Percentiles rank a stretch among this genome's conserved stretches.
Conservation (phyloP, 2,113 vertebrate genomes). For the Ranitomeya variabilis region DNA sequence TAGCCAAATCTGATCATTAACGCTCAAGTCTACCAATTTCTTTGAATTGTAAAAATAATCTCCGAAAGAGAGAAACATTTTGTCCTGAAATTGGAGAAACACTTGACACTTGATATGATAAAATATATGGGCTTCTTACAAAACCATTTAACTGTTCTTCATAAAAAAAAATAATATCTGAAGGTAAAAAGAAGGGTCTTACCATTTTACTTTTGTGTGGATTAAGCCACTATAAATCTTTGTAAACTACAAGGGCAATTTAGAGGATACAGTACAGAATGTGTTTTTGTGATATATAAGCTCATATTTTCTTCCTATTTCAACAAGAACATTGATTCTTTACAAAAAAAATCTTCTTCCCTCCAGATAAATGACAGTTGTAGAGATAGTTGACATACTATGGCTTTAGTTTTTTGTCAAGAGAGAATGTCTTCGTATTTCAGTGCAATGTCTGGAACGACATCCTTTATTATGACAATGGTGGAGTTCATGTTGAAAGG, state of each 20-base stretch:
- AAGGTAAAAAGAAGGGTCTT: not conserved
- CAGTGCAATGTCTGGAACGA: not conserved
- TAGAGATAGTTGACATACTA: slow-evolving; percentile 5
- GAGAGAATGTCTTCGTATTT: slow-evolving; percentile 19
- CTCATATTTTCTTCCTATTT: slow-evolving; percentile 26
- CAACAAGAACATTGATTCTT: slow-evolving; percentile 14
- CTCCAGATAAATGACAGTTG: slow-evolving; percentile 4
- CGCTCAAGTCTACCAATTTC: not conserved
- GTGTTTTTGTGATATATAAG: slow-evolving; percentile 3
- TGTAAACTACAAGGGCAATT: slow-evolving; percentile 5
- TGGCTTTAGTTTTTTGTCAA: slow-evolving; percentile 20
- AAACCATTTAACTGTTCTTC: not conserved
- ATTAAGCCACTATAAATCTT: not conserved
- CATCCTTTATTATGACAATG: slow-evolving; percentile 7
- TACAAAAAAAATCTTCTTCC: not conserved
- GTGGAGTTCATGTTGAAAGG: not conserved
- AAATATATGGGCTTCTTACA: not conserved
- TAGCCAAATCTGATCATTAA: not conserved
- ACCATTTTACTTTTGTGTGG: not conserved
- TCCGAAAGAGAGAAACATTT: not conserved
- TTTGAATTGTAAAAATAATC: not conserved
- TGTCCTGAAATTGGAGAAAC: not conserved
- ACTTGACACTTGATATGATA: not conserved
- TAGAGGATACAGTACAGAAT: not conserved
- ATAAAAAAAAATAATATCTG: not conserved